phyloP scores from a whole-genome alignment of 2,888 invertebrate species.

The Petrolisthes cinctipes region DNA sequence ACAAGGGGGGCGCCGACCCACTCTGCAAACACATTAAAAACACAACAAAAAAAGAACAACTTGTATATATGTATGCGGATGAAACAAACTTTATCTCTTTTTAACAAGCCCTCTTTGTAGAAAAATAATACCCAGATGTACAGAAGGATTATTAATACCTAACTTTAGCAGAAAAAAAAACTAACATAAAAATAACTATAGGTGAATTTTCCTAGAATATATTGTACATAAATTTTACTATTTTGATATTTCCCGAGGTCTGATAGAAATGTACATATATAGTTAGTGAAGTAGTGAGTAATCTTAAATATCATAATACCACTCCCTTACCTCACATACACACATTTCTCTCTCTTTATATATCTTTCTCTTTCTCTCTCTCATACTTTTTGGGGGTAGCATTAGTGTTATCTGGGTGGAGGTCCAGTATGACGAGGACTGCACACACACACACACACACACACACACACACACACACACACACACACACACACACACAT shows the following conservation, averaged over 20 bases:
- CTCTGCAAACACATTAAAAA: constrained; percentile 14
- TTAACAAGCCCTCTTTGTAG: constrained; percentile 28
- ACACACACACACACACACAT: too few relatives aligned
- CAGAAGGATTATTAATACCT: not conserved
- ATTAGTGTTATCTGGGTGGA: too few relatives aligned
- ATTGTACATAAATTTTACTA: constrained; percentile 44
- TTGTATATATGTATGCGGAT: constrained; percentile 5
- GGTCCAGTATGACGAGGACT: too few relatives aligned
- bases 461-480: too few relatives aligned
- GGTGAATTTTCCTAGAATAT: constrained; percentile 19
- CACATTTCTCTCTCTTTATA: too few relatives aligned
- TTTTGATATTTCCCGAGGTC: constrained; percentile 37
- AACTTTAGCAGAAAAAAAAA: not conserved
- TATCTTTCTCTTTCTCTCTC: too few relatives aligned
- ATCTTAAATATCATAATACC: too few relatives aligned
- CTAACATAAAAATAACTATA: not conserved
- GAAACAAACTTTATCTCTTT: constrained; percentile 16
- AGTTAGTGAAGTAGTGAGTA: too few relatives aligned
- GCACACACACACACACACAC: too few relatives aligned
- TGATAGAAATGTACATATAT: constrained; percentile 1
- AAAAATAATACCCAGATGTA: constrained; percentile 15
- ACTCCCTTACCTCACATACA: too few relatives aligned
- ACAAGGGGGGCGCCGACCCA: not conserved
- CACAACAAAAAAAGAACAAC: constrained; percentile 5
- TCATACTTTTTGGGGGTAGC: too few relatives aligned